Percentiles rank a stretch among this genome's conserved stretches.
phyloP scores from a whole-genome alignment of 1,140 invertebrate species.

The Diploscapter pachys region DNA sequence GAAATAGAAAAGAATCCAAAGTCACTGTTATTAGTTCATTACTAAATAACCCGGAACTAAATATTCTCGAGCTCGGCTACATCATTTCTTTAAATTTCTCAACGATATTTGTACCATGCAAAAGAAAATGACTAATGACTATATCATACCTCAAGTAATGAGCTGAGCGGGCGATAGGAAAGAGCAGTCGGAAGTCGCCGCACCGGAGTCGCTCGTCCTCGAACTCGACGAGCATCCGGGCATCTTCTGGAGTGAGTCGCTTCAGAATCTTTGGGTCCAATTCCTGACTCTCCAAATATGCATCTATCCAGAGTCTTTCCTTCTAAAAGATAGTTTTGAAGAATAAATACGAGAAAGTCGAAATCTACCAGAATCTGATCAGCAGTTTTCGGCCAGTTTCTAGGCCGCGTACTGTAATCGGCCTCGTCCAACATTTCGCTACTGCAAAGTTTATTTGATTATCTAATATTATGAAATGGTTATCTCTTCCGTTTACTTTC shows the following conservation, averaged over 20 bases:
- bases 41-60: too few species aligned
- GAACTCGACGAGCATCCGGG: slow-evolving; percentile 72
- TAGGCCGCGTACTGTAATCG: slow-evolving; percentile 8
- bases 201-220: slow-evolving; percentile 71
- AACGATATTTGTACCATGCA: too few species aligned
- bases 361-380: slow-evolving; percentile 16
- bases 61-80: too few species aligned
- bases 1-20: too few species aligned
- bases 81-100: too few species aligned
- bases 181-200: slow-evolving; percentile 85
- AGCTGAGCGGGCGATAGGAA: slow-evolving; percentile 78
- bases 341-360: background rate
- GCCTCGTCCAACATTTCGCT: slow-evolving; percentile 8
- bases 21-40: too few species aligned
- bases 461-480: too few species aligned
- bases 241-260: slow-evolving; percentile 70
- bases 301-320: slow-evolving; percentile 19
- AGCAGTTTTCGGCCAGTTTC: slow-evolving; percentile 12
- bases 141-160: slow-evolving; percentile 23
- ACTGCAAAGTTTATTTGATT: slow-evolving; percentile 9
- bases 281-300: slow-evolving; percentile 13
- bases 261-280: slow-evolving; percentile 22
- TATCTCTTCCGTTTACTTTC: too few species aligned
- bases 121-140: too few species aligned
- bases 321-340: slow-evolving; percentile 2